These are phyloP conservation scores for Hyposoter didymator DNA, from an alignment of 2,888 invertebrate species.

Conservation along the genomic window DNA sequence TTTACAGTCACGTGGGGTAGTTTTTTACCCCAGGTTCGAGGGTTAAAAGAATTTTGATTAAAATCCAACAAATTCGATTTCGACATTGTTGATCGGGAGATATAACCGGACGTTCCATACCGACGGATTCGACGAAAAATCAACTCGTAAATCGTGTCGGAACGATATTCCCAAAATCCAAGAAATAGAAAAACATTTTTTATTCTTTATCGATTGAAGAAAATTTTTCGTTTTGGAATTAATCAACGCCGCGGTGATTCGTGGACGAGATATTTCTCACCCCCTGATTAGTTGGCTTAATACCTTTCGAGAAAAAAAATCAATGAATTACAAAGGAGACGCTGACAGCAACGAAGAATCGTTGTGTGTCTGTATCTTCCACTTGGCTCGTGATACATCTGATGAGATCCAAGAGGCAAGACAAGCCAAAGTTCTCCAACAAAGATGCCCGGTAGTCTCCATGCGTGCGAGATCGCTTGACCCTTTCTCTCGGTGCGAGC, in stretches of 20 bases:
- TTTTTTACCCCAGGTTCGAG: no score
- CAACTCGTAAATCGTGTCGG: neutral
- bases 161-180: neutral
- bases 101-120: neutral
- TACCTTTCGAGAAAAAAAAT: slow-evolving; percentile 24
- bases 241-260: slow-evolving; percentile 7
- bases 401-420: slow-evolving; percentile 11
- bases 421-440: slow-evolving; percentile 11
- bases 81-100: neutral
- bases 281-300: slow-evolving; percentile 12
- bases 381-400: neutral
- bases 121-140: slow-evolving; percentile 24
- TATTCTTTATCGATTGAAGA: slow-evolving; percentile 1
- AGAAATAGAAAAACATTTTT: no score
- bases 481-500: slow-evolving; percentile 64
- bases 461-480: slow-evolving; percentile 72
- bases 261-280: neutral
- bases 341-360: slow-evolving; percentile 12
- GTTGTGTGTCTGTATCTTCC: slow-evolving; percentile 19
- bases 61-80: neutral
- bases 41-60: no score
- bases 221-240: slow-evolving; percentile 18
- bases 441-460: slow-evolving; percentile 72
- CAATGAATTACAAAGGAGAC: neutral
- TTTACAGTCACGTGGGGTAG: no score